These are phyloP conservation scores for Aurelia aurita complex sp. Pacific DNA, from an alignment of 30 jellyfish, hydroid and myxozoan genomes.

Conservation along the genomic window DNA sequence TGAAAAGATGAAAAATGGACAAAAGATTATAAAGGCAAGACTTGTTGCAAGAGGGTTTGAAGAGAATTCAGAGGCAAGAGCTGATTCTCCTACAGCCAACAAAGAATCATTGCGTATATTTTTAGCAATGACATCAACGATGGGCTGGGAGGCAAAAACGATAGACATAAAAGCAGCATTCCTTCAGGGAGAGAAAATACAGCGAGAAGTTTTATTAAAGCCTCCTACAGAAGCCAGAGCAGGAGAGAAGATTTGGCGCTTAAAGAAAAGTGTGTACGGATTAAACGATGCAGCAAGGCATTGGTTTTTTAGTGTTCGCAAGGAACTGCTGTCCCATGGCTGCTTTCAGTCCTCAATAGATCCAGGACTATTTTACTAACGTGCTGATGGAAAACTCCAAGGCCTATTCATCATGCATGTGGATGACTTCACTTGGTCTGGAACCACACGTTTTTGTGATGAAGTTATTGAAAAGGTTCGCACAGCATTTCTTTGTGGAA, in stretches of 20 bases:
- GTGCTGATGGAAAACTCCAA: constrained; percentile 1
- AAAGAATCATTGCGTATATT: constrained; percentile 26
- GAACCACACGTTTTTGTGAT: constrained; percentile 5
- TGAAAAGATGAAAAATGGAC: background rate
- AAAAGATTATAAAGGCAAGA: background rate
- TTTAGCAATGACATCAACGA: constrained; percentile 26
- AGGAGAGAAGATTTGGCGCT: constrained; percentile 25
- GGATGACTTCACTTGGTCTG: constrained; percentile 19
- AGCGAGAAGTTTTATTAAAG: constrained; percentile 26
- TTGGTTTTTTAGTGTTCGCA: constrained; percentile 40
- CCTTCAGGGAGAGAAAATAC: constrained; percentile 41
- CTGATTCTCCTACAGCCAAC: constrained; percentile 43
- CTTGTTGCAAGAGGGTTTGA: too few species aligned
- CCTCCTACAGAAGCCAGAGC: constrained; percentile 35
- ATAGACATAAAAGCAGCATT: constrained; percentile 58
- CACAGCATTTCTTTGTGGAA: constrained; percentile 17
- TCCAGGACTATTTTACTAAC: constrained; percentile 25
- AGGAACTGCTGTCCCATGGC: constrained; percentile 24
- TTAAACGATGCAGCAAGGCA: constrained; percentile 14
- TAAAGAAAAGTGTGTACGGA: constrained; percentile 29
- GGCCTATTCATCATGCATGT: background rate
- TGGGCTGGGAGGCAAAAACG: background rate
- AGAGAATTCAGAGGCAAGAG: background rate
- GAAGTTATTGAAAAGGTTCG: constrained; percentile 12
- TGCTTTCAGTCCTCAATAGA: constrained; percentile 19